Conservation (phyloP, 1,140 invertebrate genomes). For the Solenopsis fugax region DNA sequence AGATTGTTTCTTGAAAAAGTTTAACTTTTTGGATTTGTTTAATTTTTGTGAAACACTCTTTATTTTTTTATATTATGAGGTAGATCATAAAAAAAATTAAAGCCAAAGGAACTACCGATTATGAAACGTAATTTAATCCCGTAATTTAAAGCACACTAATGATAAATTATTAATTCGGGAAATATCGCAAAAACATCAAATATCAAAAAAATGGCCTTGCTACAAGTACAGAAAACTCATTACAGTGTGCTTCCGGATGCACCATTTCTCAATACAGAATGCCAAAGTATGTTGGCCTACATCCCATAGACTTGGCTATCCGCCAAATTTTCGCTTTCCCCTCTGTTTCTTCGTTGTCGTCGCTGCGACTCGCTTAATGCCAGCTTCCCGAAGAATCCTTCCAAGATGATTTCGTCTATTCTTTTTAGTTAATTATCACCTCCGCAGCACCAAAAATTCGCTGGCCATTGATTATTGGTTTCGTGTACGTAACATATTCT, state of each 20-base stretch:
- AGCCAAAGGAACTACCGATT: not conserved
- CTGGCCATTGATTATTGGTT: slow-evolving; percentile 23
- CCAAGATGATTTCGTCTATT: not conserved
- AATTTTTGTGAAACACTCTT: too few relatives aligned
- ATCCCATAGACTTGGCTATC: slow-evolving; percentile 68
- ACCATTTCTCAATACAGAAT: slow-evolving; percentile 36
- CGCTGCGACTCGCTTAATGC: not conserved
- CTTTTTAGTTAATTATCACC: slow-evolving; percentile 68
- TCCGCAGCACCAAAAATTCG: slow-evolving; percentile 53
- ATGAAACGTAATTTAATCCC: not conserved
- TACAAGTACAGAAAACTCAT: slow-evolving; percentile 30
- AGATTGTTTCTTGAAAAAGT: too few relatives aligned
- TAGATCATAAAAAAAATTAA: not conserved
- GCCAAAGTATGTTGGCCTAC: slow-evolving; percentile 63
- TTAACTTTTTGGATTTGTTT: too few relatives aligned
- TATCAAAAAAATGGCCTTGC: not conserved
- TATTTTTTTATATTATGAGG: not conserved
- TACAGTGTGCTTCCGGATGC: not conserved
- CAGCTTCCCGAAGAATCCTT: not conserved
- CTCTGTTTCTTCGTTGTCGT: not conserved
- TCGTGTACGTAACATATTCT: not conserved
- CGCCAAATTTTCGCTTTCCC: slow-evolving; percentile 68
- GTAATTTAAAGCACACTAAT: too few relatives aligned
- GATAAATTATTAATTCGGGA: slow-evolving; percentile 34
- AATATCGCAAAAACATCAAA: not conserved